Evolutionary conservation across 2,888 invertebrate genomes (phyloP), one percentile per base, ranked within the genome.

Genomic region (Volucella inanis): DNA sequence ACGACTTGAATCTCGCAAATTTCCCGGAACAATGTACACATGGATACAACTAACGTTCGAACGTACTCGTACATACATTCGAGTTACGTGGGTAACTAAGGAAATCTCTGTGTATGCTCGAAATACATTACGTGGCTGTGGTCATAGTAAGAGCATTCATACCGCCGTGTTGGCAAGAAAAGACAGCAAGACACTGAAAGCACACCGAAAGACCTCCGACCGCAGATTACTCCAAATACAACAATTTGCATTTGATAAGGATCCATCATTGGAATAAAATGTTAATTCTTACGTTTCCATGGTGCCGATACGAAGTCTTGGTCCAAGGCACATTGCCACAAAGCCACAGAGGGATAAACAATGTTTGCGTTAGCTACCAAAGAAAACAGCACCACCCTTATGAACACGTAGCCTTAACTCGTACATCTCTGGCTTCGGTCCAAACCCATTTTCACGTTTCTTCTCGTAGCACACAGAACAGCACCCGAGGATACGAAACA

Each of bases 201-300:
- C 45, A 39, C 68, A 67, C 49, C 38, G 52, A 64, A 75, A 81
- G 70, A 81, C 75, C 81, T 76, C 67, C 85, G 81, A 85, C 85
- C 85, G 72, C 85, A 85, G 85, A 81, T 85, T 85, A 85, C 85
- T 85, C 81, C 81, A 85, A 85, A 85, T 85, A 85, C 81, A 85
- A 85, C 85, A 76, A 77, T 85, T 85, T 81, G 72, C 81, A 81
- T 85, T 81, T 81, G 85, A 85, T 85, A 85, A 85, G 72, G 76
- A 85, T 85, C 85, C 85, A 85, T 85, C 85, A 81, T 77, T 85
- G 85, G 76, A 81, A 85, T 85, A 81, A 85, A 85, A 85, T 85
- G 85, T 81, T 85, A 85, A 85, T 85, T 85, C 80, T 55, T 67
- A 12, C 71, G 70, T 71, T 67, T 80, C 47, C 57, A 59, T 65